These are phyloP conservation scores for Itoplectis maculator DNA, from an alignment of 2,888 invertebrate genomes.

Conservation along the genomic window DNA sequence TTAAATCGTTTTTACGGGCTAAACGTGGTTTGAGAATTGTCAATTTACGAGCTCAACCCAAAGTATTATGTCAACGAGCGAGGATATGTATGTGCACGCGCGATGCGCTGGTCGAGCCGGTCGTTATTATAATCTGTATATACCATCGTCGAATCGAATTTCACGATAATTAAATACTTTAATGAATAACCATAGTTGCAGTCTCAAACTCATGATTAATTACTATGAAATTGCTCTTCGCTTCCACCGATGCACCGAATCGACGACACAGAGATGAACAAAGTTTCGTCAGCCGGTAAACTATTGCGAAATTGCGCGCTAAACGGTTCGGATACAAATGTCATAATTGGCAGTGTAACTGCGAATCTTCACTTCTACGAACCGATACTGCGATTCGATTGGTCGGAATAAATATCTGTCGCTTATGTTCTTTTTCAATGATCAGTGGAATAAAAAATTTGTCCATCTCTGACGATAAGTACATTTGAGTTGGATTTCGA, in stretches of 20 bases:
- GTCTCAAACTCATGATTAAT: slow-evolving; percentile 36
- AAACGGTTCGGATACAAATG: neutral
- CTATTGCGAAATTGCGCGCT: neutral
- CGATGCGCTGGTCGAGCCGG: slow-evolving; percentile 57
- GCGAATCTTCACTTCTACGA: neutral
- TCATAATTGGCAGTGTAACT: neutral
- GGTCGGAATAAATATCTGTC: neutral
- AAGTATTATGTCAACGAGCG: slow-evolving; percentile 43
- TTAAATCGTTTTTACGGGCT: slow-evolving; percentile 53
- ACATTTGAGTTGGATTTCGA: neutral
- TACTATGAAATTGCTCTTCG: slow-evolving; percentile 11
- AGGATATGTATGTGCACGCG: slow-evolving; percentile 60
- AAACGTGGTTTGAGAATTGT: slow-evolving; percentile 49
- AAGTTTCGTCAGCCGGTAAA: neutral
- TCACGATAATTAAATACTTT: slow-evolving; percentile 32
- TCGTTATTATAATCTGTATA: slow-evolving; percentile 32
- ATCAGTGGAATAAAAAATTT: neutral
- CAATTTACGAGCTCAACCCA: slow-evolving; percentile 28
- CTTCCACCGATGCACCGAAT: slow-evolving; percentile 7
- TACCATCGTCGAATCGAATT: slow-evolving; percentile 21
- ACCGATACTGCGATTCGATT: neutral
- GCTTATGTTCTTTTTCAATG: neutral
- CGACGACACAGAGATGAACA: slow-evolving; percentile 12
- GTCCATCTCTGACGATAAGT: slow-evolving; percentile 19
- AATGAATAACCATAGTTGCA: slow-evolving; percentile 21